Conservation (phyloP, 2,888 invertebrate genomes). For the Cremastinae sp. region DNA sequence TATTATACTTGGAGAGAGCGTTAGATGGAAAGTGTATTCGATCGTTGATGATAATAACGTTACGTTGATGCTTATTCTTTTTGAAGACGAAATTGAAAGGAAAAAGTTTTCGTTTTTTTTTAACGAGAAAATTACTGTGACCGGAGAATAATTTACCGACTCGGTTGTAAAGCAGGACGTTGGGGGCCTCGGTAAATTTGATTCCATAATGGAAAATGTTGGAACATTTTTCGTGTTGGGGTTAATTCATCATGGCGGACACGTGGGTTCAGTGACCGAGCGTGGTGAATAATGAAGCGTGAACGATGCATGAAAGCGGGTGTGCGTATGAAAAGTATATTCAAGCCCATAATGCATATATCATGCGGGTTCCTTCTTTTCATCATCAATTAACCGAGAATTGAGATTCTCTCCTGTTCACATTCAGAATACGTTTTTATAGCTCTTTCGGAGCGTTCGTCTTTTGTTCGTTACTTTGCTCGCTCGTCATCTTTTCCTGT, state of each 20-base stretch:
- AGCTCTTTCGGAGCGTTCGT: constrained; percentile 15
- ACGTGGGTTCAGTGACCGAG: constrained; percentile 52
- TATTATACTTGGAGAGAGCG: too few relatives aligned
- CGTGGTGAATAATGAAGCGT: constrained; percentile 57
- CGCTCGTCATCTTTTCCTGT: constrained; percentile 19
- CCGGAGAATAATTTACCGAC: neutral
- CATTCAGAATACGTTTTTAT: constrained; percentile 48
- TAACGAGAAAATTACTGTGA: constrained; percentile 10
- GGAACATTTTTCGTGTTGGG: constrained; percentile 39
- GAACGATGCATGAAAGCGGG: constrained; percentile 58
- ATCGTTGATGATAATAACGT: too few relatives aligned
- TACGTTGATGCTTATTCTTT: too few relatives aligned
- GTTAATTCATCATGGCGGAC: constrained; percentile 53
- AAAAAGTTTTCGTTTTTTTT: constrained; percentile 15
- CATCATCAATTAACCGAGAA: constrained; percentile 62
- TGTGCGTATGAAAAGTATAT: constrained; percentile 51
- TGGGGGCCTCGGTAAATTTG: constrained; percentile 3
- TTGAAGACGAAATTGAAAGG: too few relatives aligned
- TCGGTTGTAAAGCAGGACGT: neutral
- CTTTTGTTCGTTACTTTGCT: constrained; percentile 50
- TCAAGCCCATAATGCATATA: constrained; percentile 49
- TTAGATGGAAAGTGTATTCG: too few relatives aligned
- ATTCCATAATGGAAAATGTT: constrained; percentile 33
- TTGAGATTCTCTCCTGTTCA: constrained; percentile 57
- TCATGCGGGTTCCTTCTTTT: constrained; percentile 61